phyloP scores from a whole-genome alignment of 2,113 vertebrate species.

The Numenius arquata region DNA sequence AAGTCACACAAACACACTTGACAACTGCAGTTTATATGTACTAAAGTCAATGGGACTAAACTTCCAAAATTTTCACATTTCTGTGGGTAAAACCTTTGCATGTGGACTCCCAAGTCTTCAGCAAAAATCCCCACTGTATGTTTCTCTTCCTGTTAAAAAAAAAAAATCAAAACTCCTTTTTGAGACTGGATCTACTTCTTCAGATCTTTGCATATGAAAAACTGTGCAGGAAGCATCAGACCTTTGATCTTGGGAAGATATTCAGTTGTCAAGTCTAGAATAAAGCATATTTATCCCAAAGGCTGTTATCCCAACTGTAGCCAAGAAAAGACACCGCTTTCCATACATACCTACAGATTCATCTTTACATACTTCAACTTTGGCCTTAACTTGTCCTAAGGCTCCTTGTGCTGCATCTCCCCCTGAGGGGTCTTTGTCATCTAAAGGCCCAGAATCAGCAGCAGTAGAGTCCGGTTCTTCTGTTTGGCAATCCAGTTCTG shows the following conservation, averaged over 20 bases:
- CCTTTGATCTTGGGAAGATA: background rate
- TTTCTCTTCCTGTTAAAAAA: background rate
- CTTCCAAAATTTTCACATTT: background rate
- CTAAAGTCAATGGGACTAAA: background rate
- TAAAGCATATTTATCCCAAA: background rate
- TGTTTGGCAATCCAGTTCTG: constrained; percentile 71
- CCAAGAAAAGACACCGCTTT: background rate
- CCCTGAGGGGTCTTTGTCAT: constrained; percentile 71
- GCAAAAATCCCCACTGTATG: background rate
- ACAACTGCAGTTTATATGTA: background rate
- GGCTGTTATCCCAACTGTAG: background rate
- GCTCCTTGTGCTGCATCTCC: constrained; percentile 87
- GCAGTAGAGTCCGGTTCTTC: constrained; percentile 81
- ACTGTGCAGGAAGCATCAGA: background rate
- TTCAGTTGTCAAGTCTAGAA: background rate
- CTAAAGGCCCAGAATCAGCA: constrained; percentile 62
- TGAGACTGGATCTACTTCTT: background rate
- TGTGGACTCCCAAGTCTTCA: background rate
- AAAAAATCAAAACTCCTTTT: background rate
- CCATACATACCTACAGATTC: constrained; percentile 91
- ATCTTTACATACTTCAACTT: constrained; percentile 99
- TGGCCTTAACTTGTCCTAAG: constrained; percentile 95
- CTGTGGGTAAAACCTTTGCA: background rate
- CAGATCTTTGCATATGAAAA: background rate
- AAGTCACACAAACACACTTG: background rate